Evolutionary conservation across 2,113 vertebrate species (phyloP).

Genomic region (Clarias magur): DNA sequence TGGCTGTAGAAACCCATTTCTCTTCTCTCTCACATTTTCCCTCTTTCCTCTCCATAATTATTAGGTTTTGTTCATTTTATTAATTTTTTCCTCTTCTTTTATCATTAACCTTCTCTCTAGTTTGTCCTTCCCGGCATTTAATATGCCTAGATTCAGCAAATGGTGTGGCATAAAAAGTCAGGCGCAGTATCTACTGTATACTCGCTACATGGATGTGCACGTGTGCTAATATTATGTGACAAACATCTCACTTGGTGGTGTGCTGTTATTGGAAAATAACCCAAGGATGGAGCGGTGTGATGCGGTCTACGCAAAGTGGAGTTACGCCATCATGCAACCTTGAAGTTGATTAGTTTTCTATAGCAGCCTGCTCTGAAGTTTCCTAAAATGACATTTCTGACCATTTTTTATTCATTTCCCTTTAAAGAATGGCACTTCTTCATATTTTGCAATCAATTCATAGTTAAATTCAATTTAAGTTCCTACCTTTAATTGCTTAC

Average conservation of each 20-base stretch:
- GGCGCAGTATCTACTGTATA: not conserved
- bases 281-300: not conserved
- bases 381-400: not conserved
- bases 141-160: slow-evolving; percentile 20
- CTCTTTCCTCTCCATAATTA: slow-evolving; percentile 10
- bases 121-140: slow-evolving; percentile 12
- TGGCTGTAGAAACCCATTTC: not conserved
- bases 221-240: not conserved
- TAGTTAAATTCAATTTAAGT: not conserved
- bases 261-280: not conserved
- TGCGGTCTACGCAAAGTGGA: not conserved
- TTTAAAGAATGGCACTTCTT: not conserved
- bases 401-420: not conserved
- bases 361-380: no score
- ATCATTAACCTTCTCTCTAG: not conserved
- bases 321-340: no score
- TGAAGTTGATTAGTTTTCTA: not conserved
- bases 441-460: not conserved
- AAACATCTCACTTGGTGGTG: not conserved
- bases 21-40: slow-evolving; percentile 7
- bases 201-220: slow-evolving; percentile 8
- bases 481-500: not conserved
- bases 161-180: slow-evolving; percentile 24
- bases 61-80: slow-evolving; percentile 4
- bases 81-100: not conserved